Base-by-base conservation (phyloP, 2,888 invertebrate genomes). In the Caenorhabditis uteleia region DNA sequence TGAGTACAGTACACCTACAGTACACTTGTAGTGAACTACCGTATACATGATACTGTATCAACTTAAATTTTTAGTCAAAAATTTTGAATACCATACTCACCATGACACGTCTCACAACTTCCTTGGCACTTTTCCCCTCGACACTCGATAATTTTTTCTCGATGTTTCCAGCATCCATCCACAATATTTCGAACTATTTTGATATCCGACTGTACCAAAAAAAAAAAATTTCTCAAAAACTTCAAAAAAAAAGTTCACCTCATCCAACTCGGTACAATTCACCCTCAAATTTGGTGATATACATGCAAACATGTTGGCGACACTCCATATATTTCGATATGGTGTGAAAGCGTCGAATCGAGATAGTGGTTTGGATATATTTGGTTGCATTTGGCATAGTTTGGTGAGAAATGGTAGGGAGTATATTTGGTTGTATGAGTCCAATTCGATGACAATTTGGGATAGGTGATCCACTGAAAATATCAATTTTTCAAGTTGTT, bases 401-500 rank as follows among this genome's bases (percentile, higher is more conserved):
- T 74, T 69, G 10, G 62, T 34, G 16, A 80, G 67, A 39, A 80
- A 71, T 16, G 51, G 40, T 26, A 64, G 31, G 20, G 71, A 66
- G 58, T 66, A 81, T n/a, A 80, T 61, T 8, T 62, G 33, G 8
- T 77, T 71, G 43, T 67, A 70, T 5, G 56, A 42, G 16, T 48
- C 49, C 5, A 81, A 56, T 55, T 77, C 74, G 16, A 82, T 40
- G 3, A 81, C 61, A 29, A 81, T 50, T 64, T 81, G 81, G 18
- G 78, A 68, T 18, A 81, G 72, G 59, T 77, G 81, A 29, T 78
- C 72, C 81, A 81, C 81, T 80, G 56, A 51, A 80, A 44, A 33
- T 18, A 10, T 20, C 23, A 16, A 1, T 23, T 47, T 16, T 25
- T n/a, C n/a, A n/a, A 7, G 40, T 40, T n/a, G n/a, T n/a, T n/a